These are phyloP conservation scores for Cetonia aurata DNA, from an alignment of 2,888 invertebrate species.

Conservation along the genomic window DNA sequence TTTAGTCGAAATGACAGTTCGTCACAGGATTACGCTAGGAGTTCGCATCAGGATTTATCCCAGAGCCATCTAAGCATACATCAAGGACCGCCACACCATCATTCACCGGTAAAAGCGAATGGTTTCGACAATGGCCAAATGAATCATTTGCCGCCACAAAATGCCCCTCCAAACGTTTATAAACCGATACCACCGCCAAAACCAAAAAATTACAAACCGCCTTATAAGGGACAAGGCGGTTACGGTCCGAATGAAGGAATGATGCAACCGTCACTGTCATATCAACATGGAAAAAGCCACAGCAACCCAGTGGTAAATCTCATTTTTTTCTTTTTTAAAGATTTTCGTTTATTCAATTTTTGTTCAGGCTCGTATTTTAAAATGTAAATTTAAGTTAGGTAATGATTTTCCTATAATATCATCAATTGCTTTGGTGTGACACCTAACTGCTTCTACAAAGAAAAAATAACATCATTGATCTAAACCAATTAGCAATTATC, in stretches of 20 bases:
- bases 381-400: too few relatives aligned
- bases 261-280: constrained; percentile 59
- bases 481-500: too few relatives aligned
- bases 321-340: neutral
- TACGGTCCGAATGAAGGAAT: constrained; percentile 58
- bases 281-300: constrained; percentile 66
- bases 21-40: constrained; percentile 60
- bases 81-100: constrained; percentile 59
- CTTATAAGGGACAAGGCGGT: constrained; percentile 63
- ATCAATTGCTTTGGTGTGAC: too few relatives aligned
- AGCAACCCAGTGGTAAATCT: constrained; percentile 66
- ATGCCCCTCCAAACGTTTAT: constrained; percentile 68
- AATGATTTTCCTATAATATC: too few relatives aligned
- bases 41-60: constrained; percentile 64
- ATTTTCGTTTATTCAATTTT: neutral
- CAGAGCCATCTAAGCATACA: constrained; percentile 64
- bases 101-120: constrained; percentile 60
- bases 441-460: too few relatives aligned
- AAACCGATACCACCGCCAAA: constrained; percentile 95
- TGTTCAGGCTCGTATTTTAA: too few relatives aligned
- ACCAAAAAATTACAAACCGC: constrained; percentile 91
- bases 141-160: constrained; percentile 50
- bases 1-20: constrained; percentile 56
- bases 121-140: constrained; percentile 51
- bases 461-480: too few relatives aligned